phyloP scores from a whole-genome alignment of 1,140 invertebrate genomes.

The Drosophila erecta region DNA sequence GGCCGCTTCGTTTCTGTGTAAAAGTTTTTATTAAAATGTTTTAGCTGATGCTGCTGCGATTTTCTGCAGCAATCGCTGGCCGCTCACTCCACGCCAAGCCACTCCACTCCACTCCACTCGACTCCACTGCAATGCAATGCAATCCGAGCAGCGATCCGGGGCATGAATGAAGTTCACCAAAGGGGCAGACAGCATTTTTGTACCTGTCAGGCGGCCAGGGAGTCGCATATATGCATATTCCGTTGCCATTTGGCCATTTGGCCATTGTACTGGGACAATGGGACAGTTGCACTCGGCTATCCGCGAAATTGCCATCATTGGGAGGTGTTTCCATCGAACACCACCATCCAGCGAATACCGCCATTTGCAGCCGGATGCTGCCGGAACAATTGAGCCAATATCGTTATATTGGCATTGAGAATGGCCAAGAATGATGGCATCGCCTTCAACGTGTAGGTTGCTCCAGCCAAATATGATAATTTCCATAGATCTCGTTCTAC shows the following conservation, averaged over 20 bases:
- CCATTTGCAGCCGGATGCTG: neutral
- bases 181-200: slow-evolving; percentile 76
- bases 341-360: slow-evolving; percentile 2
- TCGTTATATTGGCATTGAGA: neutral
- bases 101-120: slow-evolving; percentile 52
- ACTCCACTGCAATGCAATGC: slow-evolving; percentile 28
- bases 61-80: slow-evolving; percentile 42
- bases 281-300: slow-evolving; percentile 36
- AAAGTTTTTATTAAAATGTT: slow-evolving; percentile 60
- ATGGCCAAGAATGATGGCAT: neutral
- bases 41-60: slow-evolving; percentile 43
- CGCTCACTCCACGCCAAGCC: slow-evolving; percentile 19
- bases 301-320: slow-evolving; percentile 41
- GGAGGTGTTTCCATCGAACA: slow-evolving; percentile 34
- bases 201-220: slow-evolving; percentile 28
- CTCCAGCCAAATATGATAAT: neutral
- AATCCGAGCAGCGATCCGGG: slow-evolving; percentile 8
- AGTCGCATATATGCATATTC: slow-evolving; percentile 56
- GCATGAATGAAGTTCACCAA: slow-evolving; percentile 77
- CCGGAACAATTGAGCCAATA: neutral
- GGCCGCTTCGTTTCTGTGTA: slow-evolving; percentile 32
- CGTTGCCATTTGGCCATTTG: slow-evolving; percentile 13
- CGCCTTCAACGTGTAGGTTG: no score
- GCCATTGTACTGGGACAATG: slow-evolving; percentile 50
- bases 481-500: neutral